Conservation (phyloP, 2,888 invertebrate genomes). For the Capitulum mitella region DNA sequence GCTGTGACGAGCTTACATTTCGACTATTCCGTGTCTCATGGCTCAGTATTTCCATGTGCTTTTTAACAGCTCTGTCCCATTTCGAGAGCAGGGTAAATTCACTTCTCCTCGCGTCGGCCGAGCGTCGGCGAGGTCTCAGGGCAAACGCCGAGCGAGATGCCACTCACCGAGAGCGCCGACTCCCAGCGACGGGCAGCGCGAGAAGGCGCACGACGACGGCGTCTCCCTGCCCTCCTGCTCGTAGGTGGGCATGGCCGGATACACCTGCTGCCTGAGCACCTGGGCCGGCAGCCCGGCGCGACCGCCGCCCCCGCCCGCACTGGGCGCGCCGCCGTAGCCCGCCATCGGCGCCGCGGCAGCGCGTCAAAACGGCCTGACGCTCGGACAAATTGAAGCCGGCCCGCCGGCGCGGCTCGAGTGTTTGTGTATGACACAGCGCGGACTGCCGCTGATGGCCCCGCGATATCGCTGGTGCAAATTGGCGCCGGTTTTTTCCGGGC, state of each 20-base stretch:
- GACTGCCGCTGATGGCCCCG: neutral
- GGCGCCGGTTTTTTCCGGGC: neutral
- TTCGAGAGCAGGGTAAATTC: too few species aligned
- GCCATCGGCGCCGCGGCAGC: neutral
- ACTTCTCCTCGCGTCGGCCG: too few species aligned
- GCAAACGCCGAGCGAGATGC: too few species aligned
- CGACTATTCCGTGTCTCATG: too few species aligned
- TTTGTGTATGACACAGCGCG: neutral
- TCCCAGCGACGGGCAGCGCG: neutral
- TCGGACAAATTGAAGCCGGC: neutral
- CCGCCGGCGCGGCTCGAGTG: neutral
- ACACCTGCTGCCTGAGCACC: neutral
- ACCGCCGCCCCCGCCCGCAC: neutral
- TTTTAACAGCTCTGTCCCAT: too few species aligned
- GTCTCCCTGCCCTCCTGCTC: neutral
- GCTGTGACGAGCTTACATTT: too few species aligned
- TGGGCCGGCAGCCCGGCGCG: neutral
- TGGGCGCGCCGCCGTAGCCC: neutral
- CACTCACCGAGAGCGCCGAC: neutral
- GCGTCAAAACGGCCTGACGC: slow-evolving; percentile 11
- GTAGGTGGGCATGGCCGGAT: neutral
- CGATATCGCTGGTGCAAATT: neutral
- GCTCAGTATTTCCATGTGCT: too few species aligned
- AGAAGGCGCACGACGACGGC: neutral
- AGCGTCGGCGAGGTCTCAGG: too few species aligned